Conservation (phyloP, 1,140 invertebrate genomes). For the Melitaea cinxia region DNA sequence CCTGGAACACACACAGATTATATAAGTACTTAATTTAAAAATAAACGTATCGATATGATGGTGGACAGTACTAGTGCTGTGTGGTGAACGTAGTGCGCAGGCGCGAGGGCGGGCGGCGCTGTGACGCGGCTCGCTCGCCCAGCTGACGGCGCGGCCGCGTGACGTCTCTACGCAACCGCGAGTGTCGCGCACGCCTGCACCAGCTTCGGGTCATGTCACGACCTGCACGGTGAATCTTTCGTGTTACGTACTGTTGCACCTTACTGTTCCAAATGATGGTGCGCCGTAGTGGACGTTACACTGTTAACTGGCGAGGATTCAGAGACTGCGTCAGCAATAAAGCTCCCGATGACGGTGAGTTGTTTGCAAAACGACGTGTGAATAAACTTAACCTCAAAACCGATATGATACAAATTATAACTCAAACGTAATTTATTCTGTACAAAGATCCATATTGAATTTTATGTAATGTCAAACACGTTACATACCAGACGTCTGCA, state of each 20-base stretch:
- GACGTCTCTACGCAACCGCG: slow-evolving; percentile 63
- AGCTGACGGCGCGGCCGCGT: slow-evolving; percentile 68
- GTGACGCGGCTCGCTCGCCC: slow-evolving; percentile 61
- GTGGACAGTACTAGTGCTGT: slow-evolving; percentile 32
- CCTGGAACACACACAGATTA: no score
- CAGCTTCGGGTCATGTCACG: slow-evolving; percentile 44
- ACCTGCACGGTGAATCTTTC: slow-evolving; percentile 31
- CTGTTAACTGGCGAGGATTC: slow-evolving; percentile 77
- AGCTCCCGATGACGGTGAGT: slow-evolving; percentile 78
- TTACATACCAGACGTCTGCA: slow-evolving; percentile 8
- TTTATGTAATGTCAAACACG: not conserved
- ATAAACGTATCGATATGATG: slow-evolving; percentile 31
- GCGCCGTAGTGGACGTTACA: slow-evolving; percentile 78
- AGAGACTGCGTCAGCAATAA: slow-evolving; percentile 74
- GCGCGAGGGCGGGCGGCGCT: slow-evolving; percentile 64
- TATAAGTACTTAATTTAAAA: not conserved
- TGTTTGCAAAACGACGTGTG: slow-evolving; percentile 24
- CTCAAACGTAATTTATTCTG: slow-evolving; percentile 8
- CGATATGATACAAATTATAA: slow-evolving; percentile 5
- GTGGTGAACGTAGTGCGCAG: slow-evolving; percentile 51
- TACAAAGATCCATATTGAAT: slow-evolving; percentile 5
- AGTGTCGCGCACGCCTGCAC: slow-evolving; percentile 48
- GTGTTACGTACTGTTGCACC: slow-evolving; percentile 18
- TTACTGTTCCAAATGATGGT: slow-evolving; percentile 70
- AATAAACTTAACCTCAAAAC: slow-evolving; percentile 33